A percentile compares a stretch with the other conserved stretches of the same genome.
Conservation (phyloP, 2,888 invertebrate species). For the Sthenelais limicola region DNA sequence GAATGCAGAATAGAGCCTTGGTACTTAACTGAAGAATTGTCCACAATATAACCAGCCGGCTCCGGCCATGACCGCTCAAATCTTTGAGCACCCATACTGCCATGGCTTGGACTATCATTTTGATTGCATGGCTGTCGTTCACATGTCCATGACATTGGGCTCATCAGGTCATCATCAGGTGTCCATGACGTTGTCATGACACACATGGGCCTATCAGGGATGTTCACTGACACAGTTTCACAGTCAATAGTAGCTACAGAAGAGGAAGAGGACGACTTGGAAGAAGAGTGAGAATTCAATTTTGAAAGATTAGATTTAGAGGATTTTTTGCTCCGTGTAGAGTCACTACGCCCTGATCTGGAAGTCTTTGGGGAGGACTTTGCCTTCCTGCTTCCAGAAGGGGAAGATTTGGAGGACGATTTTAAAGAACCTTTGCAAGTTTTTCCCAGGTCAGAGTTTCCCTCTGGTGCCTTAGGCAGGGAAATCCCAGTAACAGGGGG, state of each 20-base stretch:
- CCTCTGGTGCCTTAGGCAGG: no score
- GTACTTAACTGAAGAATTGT: conserved; percentile 16
- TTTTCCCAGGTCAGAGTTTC: no score
- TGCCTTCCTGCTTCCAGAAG: no score
- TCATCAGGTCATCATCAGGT: conserved; percentile 4
- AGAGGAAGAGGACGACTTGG: conserved; percentile 22
- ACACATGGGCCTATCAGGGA: conserved; percentile 29
- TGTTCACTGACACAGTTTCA: conserved; percentile 11
- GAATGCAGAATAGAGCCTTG: conserved; percentile 8
- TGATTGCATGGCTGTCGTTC: conserved; percentile 7
- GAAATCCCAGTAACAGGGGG: no score
- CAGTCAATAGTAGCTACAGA: conserved; percentile 31
- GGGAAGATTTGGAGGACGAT: background rate
- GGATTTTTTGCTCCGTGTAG: conserved; percentile 4
- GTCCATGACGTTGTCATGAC: conserved; percentile 20
- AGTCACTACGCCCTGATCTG: conserved; percentile 6
- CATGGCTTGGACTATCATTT: conserved; percentile 2
- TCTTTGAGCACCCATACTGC: background rate
- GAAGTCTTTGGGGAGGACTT: background rate
- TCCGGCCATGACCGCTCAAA: background rate
- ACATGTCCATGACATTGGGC: background rate
- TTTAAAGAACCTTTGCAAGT: no score
- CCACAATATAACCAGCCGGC: background rate
- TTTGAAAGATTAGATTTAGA: conserved; percentile 5
- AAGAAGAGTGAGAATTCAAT: background rate